Percentiles rank a stretch among this genome's conserved stretches.
Evolutionary conservation across 92 coral and sea anemone genomes (phyloP).

Genomic region (Micromussa lordhowensis): DNA sequence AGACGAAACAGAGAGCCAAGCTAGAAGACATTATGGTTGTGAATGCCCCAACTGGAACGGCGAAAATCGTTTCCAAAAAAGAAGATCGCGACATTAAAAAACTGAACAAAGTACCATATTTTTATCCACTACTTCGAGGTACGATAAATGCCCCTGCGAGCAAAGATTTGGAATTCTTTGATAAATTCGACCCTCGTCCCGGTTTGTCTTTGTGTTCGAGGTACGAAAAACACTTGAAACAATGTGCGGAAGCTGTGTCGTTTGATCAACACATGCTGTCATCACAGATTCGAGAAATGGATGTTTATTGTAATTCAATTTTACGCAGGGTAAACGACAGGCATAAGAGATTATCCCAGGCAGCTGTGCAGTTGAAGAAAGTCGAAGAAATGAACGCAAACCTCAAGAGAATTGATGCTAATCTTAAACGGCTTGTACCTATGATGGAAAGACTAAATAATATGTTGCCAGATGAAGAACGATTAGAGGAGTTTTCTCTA

Average conservation of each 20-base stretch:
- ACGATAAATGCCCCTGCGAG: slow-evolving; percentile 72
- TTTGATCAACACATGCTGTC: slow-evolving; percentile 95
- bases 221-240: slow-evolving; percentile 80
- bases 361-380: slow-evolving; percentile 76
- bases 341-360: slow-evolving; percentile 72
- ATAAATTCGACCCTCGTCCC: slow-evolving; percentile 71
- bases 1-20: slow-evolving; percentile 69
- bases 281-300: slow-evolving; percentile 85
- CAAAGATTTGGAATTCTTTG: slow-evolving; percentile 81
- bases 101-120: slow-evolving; percentile 64
- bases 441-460: slow-evolving; percentile 94
- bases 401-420: slow-evolving; percentile 78
- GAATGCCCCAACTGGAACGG: slow-evolving; percentile 69
- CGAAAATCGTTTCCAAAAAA: slow-evolving; percentile 34
- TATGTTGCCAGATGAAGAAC: slow-evolving; percentile 87
- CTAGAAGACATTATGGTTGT: slow-evolving; percentile 90
- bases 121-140: slow-evolving; percentile 79
- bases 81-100: slow-evolving; percentile 81
- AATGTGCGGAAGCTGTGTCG: slow-evolving; percentile 96
- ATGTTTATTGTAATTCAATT: slow-evolving; percentile 72
- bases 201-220: slow-evolving; percentile 43
- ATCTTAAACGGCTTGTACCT: slow-evolving; percentile 87
- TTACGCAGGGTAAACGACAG: slow-evolving; percentile 77
- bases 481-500: slow-evolving; percentile 79
- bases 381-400: slow-evolving; percentile 88